Percentiles rank a stretch among this genome's conserved stretches.
phyloP scores from a whole-genome alignment of 2,797 vertebrate genomes.

The Lophius americanus region DNA sequence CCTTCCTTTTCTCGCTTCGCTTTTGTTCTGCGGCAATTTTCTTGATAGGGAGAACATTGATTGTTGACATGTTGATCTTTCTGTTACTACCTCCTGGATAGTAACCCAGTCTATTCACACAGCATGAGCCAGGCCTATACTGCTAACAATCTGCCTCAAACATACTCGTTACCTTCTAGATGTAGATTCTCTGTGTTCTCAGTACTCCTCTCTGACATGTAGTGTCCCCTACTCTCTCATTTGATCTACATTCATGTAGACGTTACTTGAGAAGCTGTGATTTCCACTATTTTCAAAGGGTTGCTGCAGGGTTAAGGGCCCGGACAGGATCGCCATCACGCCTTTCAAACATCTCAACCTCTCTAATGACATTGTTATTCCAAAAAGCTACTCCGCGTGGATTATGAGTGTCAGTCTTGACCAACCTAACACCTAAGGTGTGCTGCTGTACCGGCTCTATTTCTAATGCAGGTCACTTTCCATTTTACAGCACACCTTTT shows the following conservation, averaged over 20 bases:
- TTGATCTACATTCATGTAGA: not conserved
- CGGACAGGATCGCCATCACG: not conserved
- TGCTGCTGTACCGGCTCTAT: too few species aligned
- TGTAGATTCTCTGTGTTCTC: not conserved
- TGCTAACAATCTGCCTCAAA: constrained; percentile 14
- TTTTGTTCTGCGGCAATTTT: constrained; percentile 47
- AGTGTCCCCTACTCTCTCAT: not conserved
- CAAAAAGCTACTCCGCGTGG: not conserved
- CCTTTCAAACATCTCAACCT: too few species aligned
- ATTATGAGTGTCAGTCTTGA: not conserved
- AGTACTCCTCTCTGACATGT: not conserved
- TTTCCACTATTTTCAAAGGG: not conserved
- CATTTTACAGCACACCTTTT: too few species aligned
- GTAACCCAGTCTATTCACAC: constrained; percentile 26
- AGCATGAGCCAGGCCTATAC: constrained; percentile 7
- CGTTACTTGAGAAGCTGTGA: not conserved
- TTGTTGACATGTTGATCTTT: constrained; percentile 41
- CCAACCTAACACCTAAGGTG: not conserved
- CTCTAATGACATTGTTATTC: not conserved
- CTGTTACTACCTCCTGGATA: constrained; percentile 31
- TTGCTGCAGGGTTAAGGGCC: not conserved
- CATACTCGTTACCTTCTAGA: not conserved
- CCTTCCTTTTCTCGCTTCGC: not conserved
- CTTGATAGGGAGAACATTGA: constrained; percentile 41
- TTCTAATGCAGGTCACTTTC: too few species aligned